phyloP scores from a whole-genome alignment of 1,140 invertebrate species.

The Dysdera silvatica region DNA sequence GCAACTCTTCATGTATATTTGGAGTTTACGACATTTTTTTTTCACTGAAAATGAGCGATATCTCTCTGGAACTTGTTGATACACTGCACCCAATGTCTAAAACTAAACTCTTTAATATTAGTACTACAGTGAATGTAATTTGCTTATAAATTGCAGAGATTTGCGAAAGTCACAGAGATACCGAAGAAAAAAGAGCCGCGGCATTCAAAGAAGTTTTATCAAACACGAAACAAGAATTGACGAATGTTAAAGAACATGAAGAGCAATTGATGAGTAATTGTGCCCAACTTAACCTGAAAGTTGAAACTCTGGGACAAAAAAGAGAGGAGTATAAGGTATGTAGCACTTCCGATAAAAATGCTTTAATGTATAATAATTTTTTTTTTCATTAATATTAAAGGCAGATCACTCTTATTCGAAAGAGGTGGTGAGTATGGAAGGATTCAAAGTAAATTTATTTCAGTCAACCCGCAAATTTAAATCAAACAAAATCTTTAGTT shows the following conservation, averaged over 20 bases:
- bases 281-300: conserved; percentile 18
- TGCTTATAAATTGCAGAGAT: conserved; percentile 19
- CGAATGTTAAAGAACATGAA: conserved; percentile 39
- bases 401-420: background rate
- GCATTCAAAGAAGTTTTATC: conserved; percentile 46
- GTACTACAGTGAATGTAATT: background rate
- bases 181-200: conserved; percentile 42
- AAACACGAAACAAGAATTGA: conserved; percentile 46
- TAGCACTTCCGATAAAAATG: background rate
- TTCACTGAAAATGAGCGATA: no score
- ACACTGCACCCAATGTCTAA: no score
- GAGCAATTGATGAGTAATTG: conserved; percentile 17
- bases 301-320: conserved; percentile 28
- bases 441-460: no score
- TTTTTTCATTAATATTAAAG: background rate
- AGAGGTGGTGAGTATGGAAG: no score
- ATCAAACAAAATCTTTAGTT: no score
- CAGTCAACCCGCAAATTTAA: no score
- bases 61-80: no score
- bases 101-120: background rate
- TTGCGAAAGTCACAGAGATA: conserved; percentile 39
- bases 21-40: no score
- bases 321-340: conserved; percentile 32
- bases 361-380: background rate
- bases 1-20: no score